These are phyloP conservation scores for Chironomus tepperi DNA, from an alignment of 1,140 invertebrate genomes.

Conservation along the genomic window DNA sequence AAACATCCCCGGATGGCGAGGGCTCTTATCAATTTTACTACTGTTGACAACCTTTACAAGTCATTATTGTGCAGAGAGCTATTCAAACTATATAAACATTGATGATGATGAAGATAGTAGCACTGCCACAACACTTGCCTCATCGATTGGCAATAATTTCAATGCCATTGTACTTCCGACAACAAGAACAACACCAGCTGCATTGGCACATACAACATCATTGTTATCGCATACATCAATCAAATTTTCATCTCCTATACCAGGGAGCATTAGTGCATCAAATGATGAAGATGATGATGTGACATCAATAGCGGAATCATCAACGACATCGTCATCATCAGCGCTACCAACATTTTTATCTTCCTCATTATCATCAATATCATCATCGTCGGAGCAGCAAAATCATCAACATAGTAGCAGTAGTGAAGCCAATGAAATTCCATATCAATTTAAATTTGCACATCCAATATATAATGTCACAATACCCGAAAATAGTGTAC, in stretches of 20 bases:
- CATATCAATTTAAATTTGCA: slow-evolving; percentile 48
- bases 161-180: not conserved
- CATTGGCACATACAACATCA: not conserved
- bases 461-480: slow-evolving; percentile 74
- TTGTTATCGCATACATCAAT: not conserved
- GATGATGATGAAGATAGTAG: slow-evolving; percentile 9
- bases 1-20: not conserved
- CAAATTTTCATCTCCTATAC: not conserved
- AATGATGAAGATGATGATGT: not conserved
- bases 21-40: not conserved
- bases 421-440: slow-evolving; percentile 20
- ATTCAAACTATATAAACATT: slow-evolving; percentile 17
- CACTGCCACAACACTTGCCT: not conserved
- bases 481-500: slow-evolving; percentile 83
- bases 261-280: not conserved
- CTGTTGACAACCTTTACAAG: not conserved
- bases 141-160: not conserved
- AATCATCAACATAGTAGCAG: not conserved
- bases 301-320: not conserved
- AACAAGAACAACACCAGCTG: not conserved
- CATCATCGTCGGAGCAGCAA: not conserved
- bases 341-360: not conserved
- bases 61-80: not conserved
- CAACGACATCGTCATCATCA: not conserved
- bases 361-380: not conserved